These are phyloP conservation scores for Gallinago jamesoni DNA, from an alignment of 2,113 vertebrate species.

Conservation along the genomic window DNA sequence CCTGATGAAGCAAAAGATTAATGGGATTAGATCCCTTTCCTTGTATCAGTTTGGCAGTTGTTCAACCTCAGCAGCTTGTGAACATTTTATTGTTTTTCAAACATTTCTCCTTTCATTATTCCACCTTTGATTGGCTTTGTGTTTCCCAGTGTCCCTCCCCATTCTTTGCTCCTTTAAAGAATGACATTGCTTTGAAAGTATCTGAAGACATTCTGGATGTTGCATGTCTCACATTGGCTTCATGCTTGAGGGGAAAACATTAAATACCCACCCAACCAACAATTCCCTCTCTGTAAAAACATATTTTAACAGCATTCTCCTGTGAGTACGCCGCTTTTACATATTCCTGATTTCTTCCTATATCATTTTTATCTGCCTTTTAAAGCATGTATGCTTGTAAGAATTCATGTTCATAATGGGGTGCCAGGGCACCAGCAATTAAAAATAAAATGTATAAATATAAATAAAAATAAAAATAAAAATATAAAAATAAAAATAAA, in stretches of 20 bases:
- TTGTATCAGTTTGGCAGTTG: slow-evolving; percentile 11
- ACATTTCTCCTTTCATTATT: slow-evolving; percentile 9
- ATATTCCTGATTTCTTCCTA: background rate
- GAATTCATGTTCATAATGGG: background rate
- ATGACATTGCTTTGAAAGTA: background rate
- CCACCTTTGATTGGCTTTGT: background rate
- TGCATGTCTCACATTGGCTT: background rate
- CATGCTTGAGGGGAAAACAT: background rate
- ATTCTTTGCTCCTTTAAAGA: background rate
- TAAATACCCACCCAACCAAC: background rate
- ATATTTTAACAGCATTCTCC: background rate
- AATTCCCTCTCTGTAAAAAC: background rate
- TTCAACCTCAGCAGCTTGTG: background rate
- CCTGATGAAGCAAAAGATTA: slow-evolving; percentile 53
- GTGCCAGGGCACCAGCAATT: background rate
- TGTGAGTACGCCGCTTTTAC: background rate
- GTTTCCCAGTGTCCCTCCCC: background rate
- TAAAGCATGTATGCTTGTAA: background rate
- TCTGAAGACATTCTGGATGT: background rate
- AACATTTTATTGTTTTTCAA: background rate
- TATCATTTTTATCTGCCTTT: background rate
- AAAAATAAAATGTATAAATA: background rate
- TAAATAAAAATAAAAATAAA: no score
- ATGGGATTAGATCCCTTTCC: slow-evolving; percentile 31
- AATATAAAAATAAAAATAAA: no score